Percentiles rank a stretch among this genome's conserved stretches.
These are phyloP conservation scores for Tetramorium parvispinum DNA, from an alignment of 1,140 invertebrate genomes.

Conservation along the genomic window DNA sequence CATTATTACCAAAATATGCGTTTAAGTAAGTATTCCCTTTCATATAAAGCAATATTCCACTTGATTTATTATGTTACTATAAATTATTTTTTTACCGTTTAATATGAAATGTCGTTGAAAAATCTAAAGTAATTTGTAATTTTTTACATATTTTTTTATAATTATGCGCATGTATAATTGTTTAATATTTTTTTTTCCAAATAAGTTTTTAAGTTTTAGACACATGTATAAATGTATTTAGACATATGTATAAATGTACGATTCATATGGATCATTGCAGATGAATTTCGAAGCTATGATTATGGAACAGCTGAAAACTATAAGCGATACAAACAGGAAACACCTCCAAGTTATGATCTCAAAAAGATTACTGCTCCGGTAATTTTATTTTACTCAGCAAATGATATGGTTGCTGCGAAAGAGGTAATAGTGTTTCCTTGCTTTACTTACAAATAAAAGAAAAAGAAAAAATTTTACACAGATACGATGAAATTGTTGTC, in stretches of 20 bases:
- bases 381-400: constrained; percentile 88
- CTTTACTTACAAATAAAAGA: background rate
- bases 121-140: no score
- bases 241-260: background rate
- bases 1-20: background rate
- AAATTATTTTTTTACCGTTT: background rate
- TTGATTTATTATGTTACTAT: background rate
- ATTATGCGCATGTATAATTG: background rate
- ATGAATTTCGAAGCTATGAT: constrained; percentile 85
- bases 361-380: constrained; percentile 88
- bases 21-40: background rate
- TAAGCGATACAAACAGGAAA: constrained; percentile 83
- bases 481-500: no score
- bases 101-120: background rate
- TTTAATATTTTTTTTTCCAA: background rate
- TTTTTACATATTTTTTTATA: background rate
- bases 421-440: constrained; percentile 62
- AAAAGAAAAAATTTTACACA: background rate
- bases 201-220: background rate
- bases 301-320: constrained; percentile 85
- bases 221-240: no score
- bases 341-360: constrained; percentile 87
- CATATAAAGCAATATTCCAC: background rate
- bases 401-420: constrained; percentile 88
- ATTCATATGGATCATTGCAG: constrained; percentile 35